Conservation (phyloP, 2,888 invertebrate species). For the Mimas tiliae region DNA sequence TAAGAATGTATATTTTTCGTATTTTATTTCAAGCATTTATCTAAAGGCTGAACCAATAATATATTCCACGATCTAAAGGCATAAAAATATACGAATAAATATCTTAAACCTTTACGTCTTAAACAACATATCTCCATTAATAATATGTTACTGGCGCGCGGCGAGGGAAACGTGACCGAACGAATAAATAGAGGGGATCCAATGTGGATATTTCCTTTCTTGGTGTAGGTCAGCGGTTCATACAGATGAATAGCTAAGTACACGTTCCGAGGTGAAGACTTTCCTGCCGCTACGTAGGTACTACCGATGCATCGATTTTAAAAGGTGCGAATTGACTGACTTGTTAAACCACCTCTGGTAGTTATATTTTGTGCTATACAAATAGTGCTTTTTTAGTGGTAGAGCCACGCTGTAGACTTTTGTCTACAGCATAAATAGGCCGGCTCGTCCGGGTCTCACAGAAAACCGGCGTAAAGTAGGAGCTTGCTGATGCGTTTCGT, state of each 20-base stretch:
- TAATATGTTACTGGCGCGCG: conserved; percentile 6
- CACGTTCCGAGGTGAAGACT: conserved; percentile 5
- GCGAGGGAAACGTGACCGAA: conserved; percentile 20
- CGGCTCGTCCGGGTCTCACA: too few species aligned
- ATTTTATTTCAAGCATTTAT: neutral
- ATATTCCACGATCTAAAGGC: conserved; percentile 1
- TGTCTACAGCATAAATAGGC: too few species aligned
- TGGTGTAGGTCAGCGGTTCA: conserved; percentile 39
- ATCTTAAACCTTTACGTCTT: neutral
- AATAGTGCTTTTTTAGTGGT: neutral
- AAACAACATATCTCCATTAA: too few species aligned
- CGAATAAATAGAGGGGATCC: neutral
- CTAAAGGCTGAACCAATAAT: neutral
- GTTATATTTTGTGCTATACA: too few species aligned
- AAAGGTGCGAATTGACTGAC: neutral
- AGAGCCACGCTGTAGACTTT: too few species aligned
- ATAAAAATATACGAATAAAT: neutral
- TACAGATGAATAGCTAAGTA: conserved; percentile 11
- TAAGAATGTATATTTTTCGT: neutral
- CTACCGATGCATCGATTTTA: neutral
- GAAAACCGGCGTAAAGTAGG: too few species aligned
- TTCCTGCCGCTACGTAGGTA: neutral
- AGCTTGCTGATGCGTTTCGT: too few species aligned
- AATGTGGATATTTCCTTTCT: conserved; percentile 40
- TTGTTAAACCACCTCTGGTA: too few species aligned